Percentiles rank a stretch among this genome's conserved stretches.
These are phyloP conservation scores for Corythoichthys intestinalis DNA, from an alignment of 2,113 vertebrate species.

Conservation along the genomic window DNA sequence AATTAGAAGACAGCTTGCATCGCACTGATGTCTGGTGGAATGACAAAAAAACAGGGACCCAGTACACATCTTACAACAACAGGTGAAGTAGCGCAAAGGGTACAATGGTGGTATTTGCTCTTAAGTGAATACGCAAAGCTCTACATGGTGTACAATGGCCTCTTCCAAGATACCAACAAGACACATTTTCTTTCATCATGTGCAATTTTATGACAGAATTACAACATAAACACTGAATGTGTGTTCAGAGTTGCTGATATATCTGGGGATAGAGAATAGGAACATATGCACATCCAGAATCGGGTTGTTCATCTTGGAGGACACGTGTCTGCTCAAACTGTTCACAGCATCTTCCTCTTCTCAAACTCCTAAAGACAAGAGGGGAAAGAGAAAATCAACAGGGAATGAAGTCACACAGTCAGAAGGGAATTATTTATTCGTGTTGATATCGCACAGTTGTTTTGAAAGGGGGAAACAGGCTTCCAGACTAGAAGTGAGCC, in stretches of 20 bases:
- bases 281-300: slow-evolving; percentile 45
- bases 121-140: slow-evolving; percentile 26
- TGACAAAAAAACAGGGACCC: slow-evolving; percentile 8
- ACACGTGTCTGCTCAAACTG: slow-evolving; percentile 21
- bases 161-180: slow-evolving; percentile 34
- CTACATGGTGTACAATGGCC: slow-evolving; percentile 33
- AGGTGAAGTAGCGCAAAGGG: slow-evolving; percentile 18
- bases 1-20: neutral
- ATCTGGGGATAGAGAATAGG: slow-evolving; percentile 23
- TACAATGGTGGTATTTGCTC: slow-evolving; percentile 22
- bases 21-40: neutral
- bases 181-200: slow-evolving; percentile 41
- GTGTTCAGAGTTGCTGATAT: slow-evolving; percentile 36
- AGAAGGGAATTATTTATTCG: slow-evolving; percentile 58
- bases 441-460: slow-evolving; percentile 52
- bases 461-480: slow-evolving; percentile 29
- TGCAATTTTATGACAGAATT: slow-evolving; percentile 55
- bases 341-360: slow-evolving; percentile 79
- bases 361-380: slow-evolving; percentile 73
- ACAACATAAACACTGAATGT: slow-evolving; percentile 52
- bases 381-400: slow-evolving; percentile 18
- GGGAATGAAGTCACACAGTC: slow-evolving; percentile 36
- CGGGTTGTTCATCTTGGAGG: slow-evolving; percentile 44
- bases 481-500: slow-evolving; percentile 19
- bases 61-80: slow-evolving; percentile 44